Evolutionary conservation across 2,113 vertebrate species (phyloP).

Genomic region (Poecile atricapillus): DNA sequence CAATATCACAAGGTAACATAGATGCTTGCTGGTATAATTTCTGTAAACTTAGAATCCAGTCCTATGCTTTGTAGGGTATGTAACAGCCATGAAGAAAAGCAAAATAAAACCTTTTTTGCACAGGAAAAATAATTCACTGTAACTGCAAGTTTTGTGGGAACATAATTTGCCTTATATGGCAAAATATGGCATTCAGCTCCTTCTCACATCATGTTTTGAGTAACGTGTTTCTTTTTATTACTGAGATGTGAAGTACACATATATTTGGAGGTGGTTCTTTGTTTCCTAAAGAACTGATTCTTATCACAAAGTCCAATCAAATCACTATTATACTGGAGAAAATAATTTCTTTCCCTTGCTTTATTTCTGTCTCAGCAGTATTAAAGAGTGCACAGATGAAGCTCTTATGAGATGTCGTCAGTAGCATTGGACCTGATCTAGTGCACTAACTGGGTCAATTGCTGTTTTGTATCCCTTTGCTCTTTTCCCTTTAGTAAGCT

Average conservation of each 20-base stretch:
- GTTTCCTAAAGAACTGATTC: background rate
- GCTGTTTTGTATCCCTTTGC: background rate
- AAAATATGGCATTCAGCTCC: background rate
- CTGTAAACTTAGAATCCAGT: background rate
- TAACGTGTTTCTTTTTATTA: background rate
- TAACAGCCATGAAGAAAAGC: background rate
- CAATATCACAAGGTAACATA: background rate
- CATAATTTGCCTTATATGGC: background rate
- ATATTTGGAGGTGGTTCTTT: background rate
- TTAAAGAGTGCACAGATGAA: background rate
- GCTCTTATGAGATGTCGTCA: background rate
- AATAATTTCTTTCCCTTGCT: background rate
- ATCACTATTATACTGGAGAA: background rate
- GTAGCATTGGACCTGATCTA: background rate
- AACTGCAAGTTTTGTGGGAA: background rate
- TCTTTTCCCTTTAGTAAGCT: background rate
- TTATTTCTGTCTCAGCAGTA: background rate
- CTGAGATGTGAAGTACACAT: background rate
- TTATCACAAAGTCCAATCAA: background rate
- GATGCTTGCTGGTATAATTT: background rate
- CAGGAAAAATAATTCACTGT: background rate
- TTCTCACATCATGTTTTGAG: background rate
- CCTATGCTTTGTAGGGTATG: background rate
- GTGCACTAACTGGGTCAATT: background rate
- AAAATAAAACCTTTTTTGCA: background rate